Evolutionary conservation across 2,797 vertebrate genomes (phyloP).

Genomic region (Rhinogobio ventralis): DNA sequence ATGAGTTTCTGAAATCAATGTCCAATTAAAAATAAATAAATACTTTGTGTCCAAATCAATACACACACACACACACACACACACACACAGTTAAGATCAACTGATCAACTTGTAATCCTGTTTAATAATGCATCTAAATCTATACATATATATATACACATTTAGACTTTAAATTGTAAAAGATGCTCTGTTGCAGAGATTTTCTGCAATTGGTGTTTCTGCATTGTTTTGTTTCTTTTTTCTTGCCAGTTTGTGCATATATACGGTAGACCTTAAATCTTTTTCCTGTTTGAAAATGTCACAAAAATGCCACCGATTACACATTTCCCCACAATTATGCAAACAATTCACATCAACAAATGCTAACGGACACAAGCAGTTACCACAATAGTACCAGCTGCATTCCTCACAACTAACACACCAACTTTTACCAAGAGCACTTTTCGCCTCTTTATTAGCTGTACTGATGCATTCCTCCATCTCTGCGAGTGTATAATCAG

Average conservation of each 20-base stretch:
- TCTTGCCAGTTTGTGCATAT: background rate
- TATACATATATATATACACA: background rate
- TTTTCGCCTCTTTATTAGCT: constrained; percentile 72
- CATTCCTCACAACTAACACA: constrained; percentile 77
- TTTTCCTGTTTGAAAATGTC: background rate
- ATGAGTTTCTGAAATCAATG: background rate
- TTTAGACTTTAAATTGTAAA: background rate
- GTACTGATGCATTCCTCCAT: constrained; percentile 76
- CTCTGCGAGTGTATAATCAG: constrained; percentile 88
- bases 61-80: background rate
- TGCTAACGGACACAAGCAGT: background rate
- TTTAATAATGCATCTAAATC: background rate
- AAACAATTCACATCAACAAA: constrained; percentile 2
- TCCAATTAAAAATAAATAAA: background rate
- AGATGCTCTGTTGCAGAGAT: background rate
- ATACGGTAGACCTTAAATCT: background rate
- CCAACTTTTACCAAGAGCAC: constrained; percentile 83
- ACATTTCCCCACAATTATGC: background rate
- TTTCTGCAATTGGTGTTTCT: background rate
- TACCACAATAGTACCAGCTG: constrained; percentile 17
- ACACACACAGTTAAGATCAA: background rate
- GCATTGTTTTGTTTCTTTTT: background rate
- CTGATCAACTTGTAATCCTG: background rate
- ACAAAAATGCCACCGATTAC: background rate
- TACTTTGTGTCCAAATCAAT: background rate